Percentiles rank a stretch among this genome's conserved stretches.
These are phyloP conservation scores for Pocota personata DNA, from an alignment of 2,888 invertebrate species.

Conservation along the genomic window DNA sequence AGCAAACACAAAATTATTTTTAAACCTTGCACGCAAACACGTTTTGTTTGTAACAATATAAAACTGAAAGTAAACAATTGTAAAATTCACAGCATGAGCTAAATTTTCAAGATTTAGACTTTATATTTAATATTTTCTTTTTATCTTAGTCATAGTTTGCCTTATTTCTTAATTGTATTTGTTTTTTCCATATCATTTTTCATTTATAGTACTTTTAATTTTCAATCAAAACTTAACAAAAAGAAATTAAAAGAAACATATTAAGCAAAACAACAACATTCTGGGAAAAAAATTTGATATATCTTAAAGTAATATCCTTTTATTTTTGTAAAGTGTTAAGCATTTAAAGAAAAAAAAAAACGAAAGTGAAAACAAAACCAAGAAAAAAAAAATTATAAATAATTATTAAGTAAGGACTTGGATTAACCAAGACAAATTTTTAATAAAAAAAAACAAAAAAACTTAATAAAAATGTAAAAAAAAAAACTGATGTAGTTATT, in stretches of 20 bases:
- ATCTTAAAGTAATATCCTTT: slow-evolving; percentile 71
- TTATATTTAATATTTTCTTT: not conserved
- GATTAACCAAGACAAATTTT: slow-evolving; percentile 72
- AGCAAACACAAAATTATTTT: not conserved
- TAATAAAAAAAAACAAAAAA: slow-evolving; percentile 72
- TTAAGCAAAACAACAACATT: slow-evolving; percentile 62
- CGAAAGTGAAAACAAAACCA: slow-evolving; percentile 28
- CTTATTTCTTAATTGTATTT: slow-evolving; percentile 8
- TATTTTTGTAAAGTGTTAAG: slow-evolving; percentile 74
- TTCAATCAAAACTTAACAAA: not conserved
- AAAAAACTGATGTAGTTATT: slow-evolving; percentile 35
- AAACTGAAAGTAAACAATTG: not conserved
- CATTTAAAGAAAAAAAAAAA: slow-evolving; percentile 66
- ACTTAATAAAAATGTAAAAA: slow-evolving; percentile 55
- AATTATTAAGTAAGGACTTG: slow-evolving; percentile 72
- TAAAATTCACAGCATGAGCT: not conserved
- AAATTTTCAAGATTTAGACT: slow-evolving; percentile 8
- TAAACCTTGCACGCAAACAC: not conserved
- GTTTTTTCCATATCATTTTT: slow-evolving; percentile 22
- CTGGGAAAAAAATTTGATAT: slow-evolving; percentile 70
- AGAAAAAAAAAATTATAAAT: slow-evolving; percentile 65
- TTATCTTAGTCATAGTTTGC: not conserved
- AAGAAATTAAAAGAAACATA: slow-evolving; percentile 5
- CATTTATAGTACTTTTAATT: slow-evolving; percentile 21
- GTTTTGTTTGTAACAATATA: not conserved